A percentile compares a stretch with the other conserved stretches of the same genome.
phyloP scores from a whole-genome alignment of 2,888 invertebrate species.

The Mamestra brassicae region DNA sequence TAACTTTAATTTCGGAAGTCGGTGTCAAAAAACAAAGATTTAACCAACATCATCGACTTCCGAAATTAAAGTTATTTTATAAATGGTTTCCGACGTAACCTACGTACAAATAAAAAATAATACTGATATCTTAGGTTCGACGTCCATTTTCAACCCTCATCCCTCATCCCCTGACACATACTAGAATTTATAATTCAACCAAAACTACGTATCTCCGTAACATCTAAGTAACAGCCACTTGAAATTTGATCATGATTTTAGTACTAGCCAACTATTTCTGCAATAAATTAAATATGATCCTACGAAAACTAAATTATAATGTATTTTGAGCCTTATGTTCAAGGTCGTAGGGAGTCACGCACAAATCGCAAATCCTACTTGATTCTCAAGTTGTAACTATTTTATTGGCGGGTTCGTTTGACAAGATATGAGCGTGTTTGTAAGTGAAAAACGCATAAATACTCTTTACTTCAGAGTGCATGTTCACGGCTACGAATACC shows the following conservation, averaged over 20 bases:
- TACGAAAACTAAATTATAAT: constrained; percentile 56
- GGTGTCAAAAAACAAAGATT: too few relatives aligned
- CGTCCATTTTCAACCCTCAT: neutral
- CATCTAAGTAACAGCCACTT: constrained; percentile 50
- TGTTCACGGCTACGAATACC: too few relatives aligned
- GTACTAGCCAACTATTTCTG: constrained; percentile 63
- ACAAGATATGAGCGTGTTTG: constrained; percentile 58
- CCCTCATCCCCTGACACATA: constrained; percentile 1
- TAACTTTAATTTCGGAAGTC: too few relatives aligned
- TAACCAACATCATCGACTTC: too few relatives aligned
- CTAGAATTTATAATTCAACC: constrained; percentile 31
- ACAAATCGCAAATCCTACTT: constrained; percentile 76
- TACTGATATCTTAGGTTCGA: too few relatives aligned
- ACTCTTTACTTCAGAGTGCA: too few relatives aligned
- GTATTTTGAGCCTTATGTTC: constrained; percentile 67
- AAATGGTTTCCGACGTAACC: too few relatives aligned
- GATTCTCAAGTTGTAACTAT: constrained; percentile 81
- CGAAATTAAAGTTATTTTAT: too few relatives aligned
- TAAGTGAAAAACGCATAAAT: neutral
- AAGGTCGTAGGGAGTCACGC: constrained; percentile 62
- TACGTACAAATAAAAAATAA: too few relatives aligned
- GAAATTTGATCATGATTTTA: constrained; percentile 66
- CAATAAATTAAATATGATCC: constrained; percentile 70
- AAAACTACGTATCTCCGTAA: constrained; percentile 27
- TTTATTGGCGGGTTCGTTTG: constrained; percentile 67